Evolutionary conservation across 1,140 invertebrate genomes (phyloP).

Genomic region (Drosophila littoralis): DNA sequence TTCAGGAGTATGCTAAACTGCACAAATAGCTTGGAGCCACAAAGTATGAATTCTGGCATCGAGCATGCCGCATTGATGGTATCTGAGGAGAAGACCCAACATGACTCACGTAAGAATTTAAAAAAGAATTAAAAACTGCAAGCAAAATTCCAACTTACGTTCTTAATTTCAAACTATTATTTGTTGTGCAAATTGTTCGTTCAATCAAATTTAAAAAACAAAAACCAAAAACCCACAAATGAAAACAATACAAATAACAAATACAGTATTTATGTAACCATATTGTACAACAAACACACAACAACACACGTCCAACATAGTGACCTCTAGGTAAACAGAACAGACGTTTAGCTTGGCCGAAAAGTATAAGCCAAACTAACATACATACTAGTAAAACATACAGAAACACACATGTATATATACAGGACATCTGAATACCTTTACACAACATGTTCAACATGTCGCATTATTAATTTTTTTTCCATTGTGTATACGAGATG

Average conservation of each 20-base stretch:
- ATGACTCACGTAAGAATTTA: constrained; percentile 90
- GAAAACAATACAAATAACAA: constrained; percentile 45
- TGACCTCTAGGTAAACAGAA: constrained; percentile 59
- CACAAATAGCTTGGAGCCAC: constrained; percentile 91
- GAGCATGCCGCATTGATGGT: constrained; percentile 91
- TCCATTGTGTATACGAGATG: constrained; percentile 24
- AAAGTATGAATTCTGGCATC: constrained; percentile 88
- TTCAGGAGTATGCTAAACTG: constrained; percentile 94
- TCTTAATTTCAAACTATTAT: constrained; percentile 65
- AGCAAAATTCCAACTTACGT: constrained; percentile 37
- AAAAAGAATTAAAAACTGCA: constrained; percentile 39
- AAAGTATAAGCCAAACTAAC: constrained; percentile 20
- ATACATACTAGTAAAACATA: constrained; percentile 31
- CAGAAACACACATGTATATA: constrained; percentile 15
- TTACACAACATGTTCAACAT: constrained; percentile 44
- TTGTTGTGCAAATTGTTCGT: constrained; percentile 80
- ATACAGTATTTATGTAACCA: constrained; percentile 32
- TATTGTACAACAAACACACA: constrained; percentile 35
- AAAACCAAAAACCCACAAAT: constrained; percentile 17
- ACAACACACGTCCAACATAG: constrained; percentile 28
- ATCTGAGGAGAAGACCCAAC: constrained; percentile 91
- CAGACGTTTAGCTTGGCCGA: constrained; percentile 36
- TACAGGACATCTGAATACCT: constrained; percentile 8
- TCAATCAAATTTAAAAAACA: constrained; percentile 42
- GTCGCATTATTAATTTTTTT: constrained; percentile 46